Base-by-base conservation (phyloP, 2,113 vertebrate genomes). In the Etheostoma cragini region DNA sequence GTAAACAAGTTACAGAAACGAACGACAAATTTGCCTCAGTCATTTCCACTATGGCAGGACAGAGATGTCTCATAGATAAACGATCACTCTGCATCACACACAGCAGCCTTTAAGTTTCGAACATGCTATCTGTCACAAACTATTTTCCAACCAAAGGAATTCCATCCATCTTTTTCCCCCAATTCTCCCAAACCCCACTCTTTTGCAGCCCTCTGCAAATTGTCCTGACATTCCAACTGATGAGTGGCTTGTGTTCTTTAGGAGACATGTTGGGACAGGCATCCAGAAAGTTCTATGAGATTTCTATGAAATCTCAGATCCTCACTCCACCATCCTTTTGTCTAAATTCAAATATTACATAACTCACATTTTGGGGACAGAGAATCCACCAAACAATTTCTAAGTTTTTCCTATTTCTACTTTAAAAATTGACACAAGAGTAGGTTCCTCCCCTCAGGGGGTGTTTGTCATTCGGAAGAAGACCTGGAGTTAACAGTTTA, bases 401-500 rank as follows among this genome's bases (percentile, higher is more conserved):
- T 6, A 2, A 26, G 3, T 30, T 30, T 30, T 30, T 30, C 4
- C 0, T 30, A 30, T 30, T 30, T 35, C 17, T 6, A 2, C 21
- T 64, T 49, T 0, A 49, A 35, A 54, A 52, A 49, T 42, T 64
- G 57, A 74, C 14, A 65, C 30, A 50, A 13, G n/a, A 8, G 17
- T 10, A 57, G 42, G 14, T 11, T 16, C 19, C 50, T 16, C 30
- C 47, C 84, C 15, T 42, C 17, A 21, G 45, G 47, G 69, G 49
- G 12, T 85, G 42, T 71, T 86, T 81, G 61, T 76, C 46, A 47
- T 46, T 52, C 33, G 71, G 6, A 49, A 56, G 61, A 47, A 35
- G n/a, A 21, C 19, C 57, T 60, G 16, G 19, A 64, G 8, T 50
- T 62, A 8, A 71, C 82, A 83, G 70, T 82, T 82, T 80, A 83